These are phyloP conservation scores for Oligia strigilis DNA, from an alignment of 2,888 invertebrate genomes.

Conservation along the genomic window DNA sequence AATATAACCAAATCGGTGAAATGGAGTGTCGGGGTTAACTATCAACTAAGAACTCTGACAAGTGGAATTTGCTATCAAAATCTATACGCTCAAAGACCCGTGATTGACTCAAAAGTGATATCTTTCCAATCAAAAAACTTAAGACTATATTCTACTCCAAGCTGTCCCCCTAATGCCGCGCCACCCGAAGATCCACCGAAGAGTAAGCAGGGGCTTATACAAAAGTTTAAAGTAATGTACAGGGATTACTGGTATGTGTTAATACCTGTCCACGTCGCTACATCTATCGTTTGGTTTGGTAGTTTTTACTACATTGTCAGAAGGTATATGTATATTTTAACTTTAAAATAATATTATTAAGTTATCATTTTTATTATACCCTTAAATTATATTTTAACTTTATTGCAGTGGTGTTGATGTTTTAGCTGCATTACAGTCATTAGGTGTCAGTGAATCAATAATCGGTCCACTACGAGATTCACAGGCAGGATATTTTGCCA, in stretches of 20 bases:
- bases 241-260: conserved; percentile 99
- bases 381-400: conserved; percentile 39
- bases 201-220: conserved; percentile 92
- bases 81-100: conserved; percentile 59
- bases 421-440: conserved; percentile 93
- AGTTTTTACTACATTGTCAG: conserved; percentile 96
- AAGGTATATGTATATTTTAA: conserved; percentile 91
- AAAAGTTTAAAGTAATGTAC: conserved; percentile 97
- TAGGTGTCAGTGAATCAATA: conserved; percentile 95
- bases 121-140: conserved; percentile 63
- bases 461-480: conserved; percentile 94
- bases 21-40: conserved; percentile 76
- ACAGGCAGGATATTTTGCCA: conserved; percentile 96
- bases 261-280: conserved; percentile 97
- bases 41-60: conserved; percentile 75
- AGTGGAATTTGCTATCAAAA: conserved; percentile 77
- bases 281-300: conserved; percentile 97
- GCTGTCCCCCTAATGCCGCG: conserved; percentile 51
- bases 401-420: conserved; percentile 97
- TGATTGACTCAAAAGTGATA: conserved; percentile 67
- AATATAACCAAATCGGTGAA: conserved; percentile 81
- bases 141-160: conserved; percentile 73
- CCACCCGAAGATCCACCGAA: conserved; percentile 60
- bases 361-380: neutral
- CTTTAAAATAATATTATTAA: neutral